Evolutionary conservation across 2,797 vertebrate species (phyloP), one percentile per base, ranked within the genome.

Genomic region (Lithobates sylvaticus): DNA sequence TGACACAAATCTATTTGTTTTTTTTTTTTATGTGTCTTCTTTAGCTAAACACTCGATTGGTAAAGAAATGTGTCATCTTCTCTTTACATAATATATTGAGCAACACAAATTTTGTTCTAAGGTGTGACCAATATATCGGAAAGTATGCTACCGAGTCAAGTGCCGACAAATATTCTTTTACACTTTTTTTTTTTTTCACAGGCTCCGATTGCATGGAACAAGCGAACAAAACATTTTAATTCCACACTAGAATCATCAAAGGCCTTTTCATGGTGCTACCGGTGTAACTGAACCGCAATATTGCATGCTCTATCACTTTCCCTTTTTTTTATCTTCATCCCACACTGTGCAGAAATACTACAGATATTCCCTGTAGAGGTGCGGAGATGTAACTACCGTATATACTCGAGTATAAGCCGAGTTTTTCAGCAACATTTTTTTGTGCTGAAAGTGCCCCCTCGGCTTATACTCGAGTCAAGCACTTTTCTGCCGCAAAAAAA

Each of bases 121-220:
- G 70, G n/a, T 64, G 70, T 65, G 70, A 58, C 64, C 34, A 39
- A 74, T 82, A 82, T 64, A 21, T 82, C 32, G 44, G 42, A 9
- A n/a, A 36, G n/a, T 42, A 27, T 81, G 10, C 50, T 15, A 58
- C 34, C 12, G 23, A 81, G 34, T 72, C 68, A 64, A 15, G 34
- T 42, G 58, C 16, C 39, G 29, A 34, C 29, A 58, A 71, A 71
- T 71, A 32, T 34, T 80, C 65, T 68, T 70, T 32, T 16, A 18
- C 67, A 32, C 54, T 1, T 67, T 67, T 34, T 70, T 29, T n/a
- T n/a, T 50, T 9, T 21, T 71, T 81, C 13, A 81, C 36, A 3
- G 65, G 15, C 67, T 68, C 18, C 64, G 69, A 79, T 26, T 73
- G 34, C 58, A 32, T 81, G 79, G 32, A 73, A 81, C 69, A n/a